Percentiles rank a stretch among this genome's conserved stretches.
Conservation (phyloP, 1,140 invertebrate species). For the Telenomus remus region DNA sequence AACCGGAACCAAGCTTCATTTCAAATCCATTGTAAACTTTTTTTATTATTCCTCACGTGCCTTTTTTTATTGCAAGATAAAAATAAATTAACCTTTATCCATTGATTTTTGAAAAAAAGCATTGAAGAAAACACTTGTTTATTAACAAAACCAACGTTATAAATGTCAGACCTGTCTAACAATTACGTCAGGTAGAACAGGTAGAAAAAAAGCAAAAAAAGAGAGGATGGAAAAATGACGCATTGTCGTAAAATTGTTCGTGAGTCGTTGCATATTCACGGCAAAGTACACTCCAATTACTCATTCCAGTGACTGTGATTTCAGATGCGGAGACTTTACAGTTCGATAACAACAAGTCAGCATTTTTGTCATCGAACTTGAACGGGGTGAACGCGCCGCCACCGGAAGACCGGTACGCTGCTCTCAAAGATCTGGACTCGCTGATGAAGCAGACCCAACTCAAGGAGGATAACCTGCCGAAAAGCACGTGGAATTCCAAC, state of each 20-base stretch:
- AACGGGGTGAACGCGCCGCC: conserved; percentile 73
- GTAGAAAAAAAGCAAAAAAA: not conserved
- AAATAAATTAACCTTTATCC: too few relatives aligned
- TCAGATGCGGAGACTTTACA: conserved; percentile 64
- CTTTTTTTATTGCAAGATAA: too few relatives aligned
- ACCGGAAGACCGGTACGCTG: conserved; percentile 86
- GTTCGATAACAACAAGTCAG: conserved; percentile 66
- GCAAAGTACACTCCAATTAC: not conserved
- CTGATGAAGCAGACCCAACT: conserved; percentile 78
- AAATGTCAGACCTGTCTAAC: too few relatives aligned
- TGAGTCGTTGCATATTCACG: not conserved
- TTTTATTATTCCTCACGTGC: too few relatives aligned
- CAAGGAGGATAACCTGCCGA: conserved; percentile 66
- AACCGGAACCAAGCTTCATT: too few relatives aligned
- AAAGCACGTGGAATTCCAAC: conserved; percentile 68
- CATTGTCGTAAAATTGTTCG: not conserved
- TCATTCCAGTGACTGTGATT: conserved; percentile 35
- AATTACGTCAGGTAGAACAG: not conserved
- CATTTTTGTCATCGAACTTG: conserved; percentile 61
- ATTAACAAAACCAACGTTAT: too few relatives aligned
- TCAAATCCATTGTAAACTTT: too few relatives aligned
- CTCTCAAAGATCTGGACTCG: conserved; percentile 86
- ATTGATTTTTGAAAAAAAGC: too few relatives aligned
- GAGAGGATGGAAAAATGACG: not conserved
- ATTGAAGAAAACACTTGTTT: too few relatives aligned